These are phyloP conservation scores for Anoura caudifer DNA, from an alignment of 2,113 vertebrate genomes.

Conservation along the genomic window DNA sequence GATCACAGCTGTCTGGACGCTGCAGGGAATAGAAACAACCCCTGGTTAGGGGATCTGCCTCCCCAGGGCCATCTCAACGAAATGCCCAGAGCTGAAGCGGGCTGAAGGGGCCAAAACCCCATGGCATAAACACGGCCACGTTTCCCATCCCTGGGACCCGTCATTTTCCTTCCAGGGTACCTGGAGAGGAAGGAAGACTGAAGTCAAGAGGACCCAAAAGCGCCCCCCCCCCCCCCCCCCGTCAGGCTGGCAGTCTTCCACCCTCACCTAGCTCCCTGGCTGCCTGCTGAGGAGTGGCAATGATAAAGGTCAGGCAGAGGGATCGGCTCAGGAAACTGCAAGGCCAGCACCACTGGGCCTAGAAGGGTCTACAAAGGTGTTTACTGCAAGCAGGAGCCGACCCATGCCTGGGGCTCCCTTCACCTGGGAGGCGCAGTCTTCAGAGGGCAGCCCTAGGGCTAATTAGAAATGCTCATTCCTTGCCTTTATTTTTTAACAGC, in stretches of 20 bases:
- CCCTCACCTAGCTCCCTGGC: background rate
- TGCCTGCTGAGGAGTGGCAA: background rate
- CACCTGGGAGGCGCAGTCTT: background rate
- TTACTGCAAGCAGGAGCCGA: background rate
- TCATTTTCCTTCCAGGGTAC: background rate
- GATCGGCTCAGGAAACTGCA: background rate
- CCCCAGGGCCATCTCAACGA: background rate
- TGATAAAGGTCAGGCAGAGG: background rate
- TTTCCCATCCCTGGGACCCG: background rate
- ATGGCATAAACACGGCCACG: accelerated
- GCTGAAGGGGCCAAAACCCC: background rate
- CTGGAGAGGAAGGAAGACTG: background rate
- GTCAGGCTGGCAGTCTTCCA: background rate
- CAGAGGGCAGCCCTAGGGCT: background rate
- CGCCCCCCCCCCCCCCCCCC: background rate
- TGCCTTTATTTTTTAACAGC: background rate
- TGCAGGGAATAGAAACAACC: slow-evolving; percentile 73
- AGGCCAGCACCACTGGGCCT: background rate
- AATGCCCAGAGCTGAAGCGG: background rate
- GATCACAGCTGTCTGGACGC: slow-evolving; percentile 94
- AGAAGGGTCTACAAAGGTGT: accelerated
- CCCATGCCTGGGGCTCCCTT: accelerated
- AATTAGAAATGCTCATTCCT: background rate
- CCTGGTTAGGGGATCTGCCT: background rate
- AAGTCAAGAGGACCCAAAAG: background rate